Conservation (phyloP, 2,888 invertebrate species). For the Ernsta delagoae region DNA sequence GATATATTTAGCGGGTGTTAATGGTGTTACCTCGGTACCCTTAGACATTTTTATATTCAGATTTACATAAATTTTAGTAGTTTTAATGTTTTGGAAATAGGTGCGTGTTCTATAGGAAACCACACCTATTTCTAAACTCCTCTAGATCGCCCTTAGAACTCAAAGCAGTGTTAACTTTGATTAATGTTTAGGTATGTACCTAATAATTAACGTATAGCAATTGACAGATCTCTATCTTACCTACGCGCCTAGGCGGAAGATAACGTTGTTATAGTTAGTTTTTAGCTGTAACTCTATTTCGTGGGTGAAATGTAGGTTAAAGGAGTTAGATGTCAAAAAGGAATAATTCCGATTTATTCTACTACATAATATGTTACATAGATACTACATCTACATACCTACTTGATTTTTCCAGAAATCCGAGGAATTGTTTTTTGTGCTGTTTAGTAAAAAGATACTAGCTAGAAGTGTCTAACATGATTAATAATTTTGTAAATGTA, state of each 20-base stretch:
- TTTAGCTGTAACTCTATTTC: constrained; percentile 22
- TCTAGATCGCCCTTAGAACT: not conserved
- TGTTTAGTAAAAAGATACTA: no score
- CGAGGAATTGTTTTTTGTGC: not conserved
- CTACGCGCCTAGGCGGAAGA: constrained; percentile 27
- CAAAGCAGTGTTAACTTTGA: not conserved
- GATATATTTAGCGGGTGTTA: constrained; percentile 68
- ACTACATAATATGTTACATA: not conserved
- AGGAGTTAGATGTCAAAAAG: not conserved
- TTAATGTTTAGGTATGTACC: not conserved
- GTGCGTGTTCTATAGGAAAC: not conserved
- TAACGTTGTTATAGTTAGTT: constrained; percentile 22
- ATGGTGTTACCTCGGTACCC: no score
- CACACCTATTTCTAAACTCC: not conserved
- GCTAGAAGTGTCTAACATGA: no score
- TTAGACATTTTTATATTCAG: no score
- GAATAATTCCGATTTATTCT: not conserved
- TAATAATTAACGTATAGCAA: constrained; percentile 18
- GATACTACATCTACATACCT: not conserved
- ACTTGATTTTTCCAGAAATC: no score
- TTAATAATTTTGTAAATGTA: no score
- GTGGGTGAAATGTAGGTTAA: not conserved
- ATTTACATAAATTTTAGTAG: constrained; percentile 40
- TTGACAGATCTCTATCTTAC: constrained; percentile 17
- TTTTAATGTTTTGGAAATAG: constrained; percentile 31